Percentiles rank a stretch among this genome's conserved stretches.
phyloP scores from a whole-genome alignment of 2,797 vertebrate species.

The Echiichthys vipera region DNA sequence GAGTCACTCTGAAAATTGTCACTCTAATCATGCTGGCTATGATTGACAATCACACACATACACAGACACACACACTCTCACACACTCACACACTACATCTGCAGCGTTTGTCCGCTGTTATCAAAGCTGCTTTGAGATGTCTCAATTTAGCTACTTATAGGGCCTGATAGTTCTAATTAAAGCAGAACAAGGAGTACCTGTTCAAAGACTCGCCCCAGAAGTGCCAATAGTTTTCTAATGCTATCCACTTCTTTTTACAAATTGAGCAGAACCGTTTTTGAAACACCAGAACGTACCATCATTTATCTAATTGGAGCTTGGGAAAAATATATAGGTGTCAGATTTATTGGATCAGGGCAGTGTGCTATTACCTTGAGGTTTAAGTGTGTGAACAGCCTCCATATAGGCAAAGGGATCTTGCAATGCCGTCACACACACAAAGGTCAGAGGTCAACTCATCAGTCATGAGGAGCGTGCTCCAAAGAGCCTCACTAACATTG shows the following conservation, averaged over 20 bases:
- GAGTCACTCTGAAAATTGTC: too few relatives aligned
- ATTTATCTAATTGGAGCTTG: slow-evolving; percentile 5
- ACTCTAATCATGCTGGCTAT: too few relatives aligned
- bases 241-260: slow-evolving; percentile 1
- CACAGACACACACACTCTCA: too few relatives aligned
- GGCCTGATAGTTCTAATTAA: slow-evolving; percentile 8
- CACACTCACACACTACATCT: slow-evolving; percentile 14
- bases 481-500: slow-evolving; percentile 11
- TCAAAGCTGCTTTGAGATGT: slow-evolving; percentile 34
- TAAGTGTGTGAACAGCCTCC: background rate
- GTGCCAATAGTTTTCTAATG: slow-evolving; percentile 9
- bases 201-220: background rate
- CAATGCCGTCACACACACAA: slow-evolving; percentile 4
- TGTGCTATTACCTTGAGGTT: background rate
- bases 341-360: slow-evolving; percentile 1
- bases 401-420: background rate
- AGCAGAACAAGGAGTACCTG: background rate
- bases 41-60: too few relatives aligned
- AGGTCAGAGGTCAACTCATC: slow-evolving; percentile 64
- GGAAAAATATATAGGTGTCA: background rate
- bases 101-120: slow-evolving; percentile 5
- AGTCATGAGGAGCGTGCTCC: slow-evolving; percentile 33
- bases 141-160: slow-evolving; percentile 2
- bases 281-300: background rate
- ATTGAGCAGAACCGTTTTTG: slow-evolving; percentile 10